Evolutionary conservation across 1,140 invertebrate genomes (phyloP).

Genomic region (Bombus haemorrhoidalis): DNA sequence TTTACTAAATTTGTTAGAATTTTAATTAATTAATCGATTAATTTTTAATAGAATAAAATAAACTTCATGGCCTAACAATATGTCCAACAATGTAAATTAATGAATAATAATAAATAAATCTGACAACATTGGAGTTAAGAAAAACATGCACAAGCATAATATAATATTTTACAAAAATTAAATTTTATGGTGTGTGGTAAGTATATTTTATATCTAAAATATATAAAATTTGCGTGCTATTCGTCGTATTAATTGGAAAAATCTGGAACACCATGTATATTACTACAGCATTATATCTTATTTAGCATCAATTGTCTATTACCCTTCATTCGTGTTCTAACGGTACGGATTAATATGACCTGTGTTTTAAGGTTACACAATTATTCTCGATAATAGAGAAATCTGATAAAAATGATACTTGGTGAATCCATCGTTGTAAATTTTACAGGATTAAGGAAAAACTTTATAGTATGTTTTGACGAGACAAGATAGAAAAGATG

Average conservation of each 20-base stretch:
- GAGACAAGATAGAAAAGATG: neutral
- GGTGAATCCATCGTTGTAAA: neutral
- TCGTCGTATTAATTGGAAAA: neutral
- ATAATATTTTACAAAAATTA: no score
- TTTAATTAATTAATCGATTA: no score
- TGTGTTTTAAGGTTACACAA: neutral
- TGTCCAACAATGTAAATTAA: no score
- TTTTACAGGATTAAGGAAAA: neutral
- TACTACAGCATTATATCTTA: neutral
- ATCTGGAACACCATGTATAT: neutral
- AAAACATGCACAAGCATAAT: no score
- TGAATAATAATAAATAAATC: no score
- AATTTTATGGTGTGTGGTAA: no score
- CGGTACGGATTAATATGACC: neutral
- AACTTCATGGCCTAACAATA: no score
- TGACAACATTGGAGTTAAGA: no score
- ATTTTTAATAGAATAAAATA: no score
- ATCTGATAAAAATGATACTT: neutral
- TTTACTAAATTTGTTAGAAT: no score
- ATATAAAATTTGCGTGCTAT: no score
- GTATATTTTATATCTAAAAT: no score
- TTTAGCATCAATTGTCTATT: constrained; percentile 8
- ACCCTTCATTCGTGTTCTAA: neutral
- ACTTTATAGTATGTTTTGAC: neutral
- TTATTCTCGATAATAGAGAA: neutral